Percentiles rank a stretch among this genome's conserved stretches.
These are phyloP conservation scores for Diacarnus erythraeanus DNA, from an alignment of 37 sponge, comb jelly and placozoan genomes.

Conservation along the genomic window DNA sequence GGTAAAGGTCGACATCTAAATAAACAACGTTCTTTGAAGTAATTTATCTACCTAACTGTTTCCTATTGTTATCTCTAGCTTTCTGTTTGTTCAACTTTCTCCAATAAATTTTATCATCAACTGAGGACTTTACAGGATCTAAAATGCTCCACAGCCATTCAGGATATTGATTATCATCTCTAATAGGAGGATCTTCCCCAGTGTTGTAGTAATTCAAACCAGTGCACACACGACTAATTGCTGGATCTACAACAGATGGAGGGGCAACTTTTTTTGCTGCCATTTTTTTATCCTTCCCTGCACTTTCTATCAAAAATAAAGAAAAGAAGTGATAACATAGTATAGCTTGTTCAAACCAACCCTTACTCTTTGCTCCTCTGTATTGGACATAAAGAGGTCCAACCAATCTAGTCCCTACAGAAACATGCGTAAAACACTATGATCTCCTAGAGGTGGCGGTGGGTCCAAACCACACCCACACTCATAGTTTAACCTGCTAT, in stretches of 20 bases:
- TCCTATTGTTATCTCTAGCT: conserved; percentile 10
- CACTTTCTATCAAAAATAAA: not conserved
- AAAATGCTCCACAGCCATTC: conserved; percentile 75
- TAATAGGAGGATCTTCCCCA: conserved; percentile 69
- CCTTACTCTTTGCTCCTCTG: not conserved
- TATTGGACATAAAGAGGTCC: conserved; percentile 1
- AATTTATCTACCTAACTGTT: too few relatives aligned
- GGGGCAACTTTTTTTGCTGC: not conserved
- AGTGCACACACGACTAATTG: conserved; percentile 22
- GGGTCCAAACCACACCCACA: not conserved
- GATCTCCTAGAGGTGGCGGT: too few relatives aligned
- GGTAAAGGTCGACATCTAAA: too few relatives aligned
- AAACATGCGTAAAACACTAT: too few relatives aligned
- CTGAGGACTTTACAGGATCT: not conserved
- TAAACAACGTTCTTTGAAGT: too few relatives aligned
- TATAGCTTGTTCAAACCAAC: not conserved
- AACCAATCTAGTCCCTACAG: not conserved
- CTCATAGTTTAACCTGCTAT: not conserved
- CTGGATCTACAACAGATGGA: not conserved
- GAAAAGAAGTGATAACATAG: not conserved
- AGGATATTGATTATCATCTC: conserved; percentile 70
- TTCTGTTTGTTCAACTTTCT: conserved; percentile 41
- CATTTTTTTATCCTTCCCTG: not conserved
- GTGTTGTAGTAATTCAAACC: conserved; percentile 65
- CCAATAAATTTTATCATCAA: conserved; percentile 37